Evolutionary conservation across 2,113 vertebrate genomes (phyloP), one percentile per base, ranked within the genome.

Genomic region (Chrysochloris asiatica): DNA sequence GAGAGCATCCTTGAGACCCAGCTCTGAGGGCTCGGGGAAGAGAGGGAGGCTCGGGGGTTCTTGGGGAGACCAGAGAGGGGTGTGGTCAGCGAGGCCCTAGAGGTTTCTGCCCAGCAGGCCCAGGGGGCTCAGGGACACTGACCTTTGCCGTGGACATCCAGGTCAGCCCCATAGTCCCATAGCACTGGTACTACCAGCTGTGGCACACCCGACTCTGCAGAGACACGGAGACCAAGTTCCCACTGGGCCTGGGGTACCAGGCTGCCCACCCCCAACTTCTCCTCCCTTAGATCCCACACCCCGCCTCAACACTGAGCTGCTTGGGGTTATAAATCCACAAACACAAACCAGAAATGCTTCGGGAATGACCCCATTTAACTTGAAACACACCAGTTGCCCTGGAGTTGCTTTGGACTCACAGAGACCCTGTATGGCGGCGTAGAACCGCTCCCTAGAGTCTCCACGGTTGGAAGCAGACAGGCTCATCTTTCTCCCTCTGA

Each of bases 171-270:
- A 36, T 99, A 99, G 97, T 99, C 99, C 99, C 99, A 99, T 94
- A 99, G 97, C 99, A 99, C 99, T 0, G 98, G 98, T 96, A 99
- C 98, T 94, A 98, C 98, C 1, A 99, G 97, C 86, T 98, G 98
- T 0, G 98, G 97, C 24, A 99, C 93, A 36, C 98, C 98, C 0
- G 99, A 99, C 0, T 96, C 99, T 99, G 97, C 30, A 19, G 45
- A 45, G 36, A 69, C 36, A 69, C 2, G 67, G 67, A 33, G 36
- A 28, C 36, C 59, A 69, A 2, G 8, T 38, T 69, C 36, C 36
- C n/a, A 69, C n/a, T 30, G 36, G n/a, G 36, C 17, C 36, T 9
- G 11, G 61, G 65, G n/a, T 19, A 38, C 36, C 36, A 21, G 9
- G 8, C 67, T 22, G 21, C 11, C 67, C 36, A 6, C 67, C 2